Conservation (phyloP, 2,888 invertebrate genomes). For the Schrankia costaestrigalis region DNA sequence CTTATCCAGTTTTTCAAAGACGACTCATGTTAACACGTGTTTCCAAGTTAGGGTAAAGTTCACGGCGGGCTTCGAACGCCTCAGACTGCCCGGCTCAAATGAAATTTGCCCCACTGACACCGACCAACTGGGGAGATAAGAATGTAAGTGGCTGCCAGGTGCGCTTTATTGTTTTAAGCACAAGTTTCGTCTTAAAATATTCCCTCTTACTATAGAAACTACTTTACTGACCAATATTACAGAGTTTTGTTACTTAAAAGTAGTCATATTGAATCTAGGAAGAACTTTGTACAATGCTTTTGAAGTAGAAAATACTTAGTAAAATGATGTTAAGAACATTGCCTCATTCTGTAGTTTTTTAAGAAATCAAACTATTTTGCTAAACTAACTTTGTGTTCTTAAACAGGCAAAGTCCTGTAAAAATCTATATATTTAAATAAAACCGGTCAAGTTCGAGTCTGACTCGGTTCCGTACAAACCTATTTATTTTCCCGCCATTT, state of each 20-base stretch:
- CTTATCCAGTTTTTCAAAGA: slow-evolving; percentile 77
- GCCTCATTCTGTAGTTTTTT: too few species aligned
- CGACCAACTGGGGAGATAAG: slow-evolving; percentile 43
- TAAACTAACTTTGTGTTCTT: too few species aligned
- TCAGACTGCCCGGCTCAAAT: slow-evolving; percentile 59
- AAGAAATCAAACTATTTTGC: too few species aligned
- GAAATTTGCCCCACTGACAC: slow-evolving; percentile 73
- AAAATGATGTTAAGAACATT: too few species aligned
- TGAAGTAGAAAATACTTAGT: too few species aligned
- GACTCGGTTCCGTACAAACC: too few species aligned
- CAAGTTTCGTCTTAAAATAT: slow-evolving; percentile 20
- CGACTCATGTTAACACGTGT: slow-evolving; percentile 75
- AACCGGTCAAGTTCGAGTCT: too few species aligned
- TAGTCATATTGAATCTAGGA: slow-evolving; percentile 3
- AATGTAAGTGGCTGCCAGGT: slow-evolving; percentile 44
- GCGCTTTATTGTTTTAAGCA: slow-evolving; percentile 47
- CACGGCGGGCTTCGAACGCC: slow-evolving; percentile 35
- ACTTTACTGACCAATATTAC: slow-evolving; percentile 11
- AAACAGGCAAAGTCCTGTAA: too few species aligned
- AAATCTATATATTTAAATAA: too few species aligned
- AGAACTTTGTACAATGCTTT: too few species aligned
- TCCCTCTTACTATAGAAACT: slow-evolving; percentile 11
- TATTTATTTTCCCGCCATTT: too few species aligned
- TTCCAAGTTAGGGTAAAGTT: slow-evolving; percentile 61
- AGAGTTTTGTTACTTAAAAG: neutral